A percentile compares a stretch with the other conserved stretches of the same genome.
These are phyloP conservation scores for Sialis lutaria DNA, from an alignment of 2,888 invertebrate genomes.

Conservation along the genomic window DNA sequence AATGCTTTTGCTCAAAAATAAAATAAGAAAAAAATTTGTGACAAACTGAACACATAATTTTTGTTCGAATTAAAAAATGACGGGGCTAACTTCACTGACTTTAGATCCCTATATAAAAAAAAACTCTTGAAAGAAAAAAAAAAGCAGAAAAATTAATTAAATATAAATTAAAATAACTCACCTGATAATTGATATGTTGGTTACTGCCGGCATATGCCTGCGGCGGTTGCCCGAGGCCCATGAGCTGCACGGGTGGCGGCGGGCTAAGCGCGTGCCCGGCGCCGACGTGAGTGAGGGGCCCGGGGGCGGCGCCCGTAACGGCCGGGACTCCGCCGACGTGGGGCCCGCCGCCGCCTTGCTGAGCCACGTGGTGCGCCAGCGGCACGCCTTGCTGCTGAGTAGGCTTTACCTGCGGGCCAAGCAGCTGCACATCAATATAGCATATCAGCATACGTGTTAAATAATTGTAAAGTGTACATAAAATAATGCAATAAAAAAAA, in stretches of 20 bases:
- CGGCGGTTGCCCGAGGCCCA: conserved; percentile 32
- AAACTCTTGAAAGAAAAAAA: neutral
- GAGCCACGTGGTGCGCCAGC: conserved; percentile 11
- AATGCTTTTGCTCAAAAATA: no score
- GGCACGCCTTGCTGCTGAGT: conserved; percentile 51
- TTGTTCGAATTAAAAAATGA: neutral
- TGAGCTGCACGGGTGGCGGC: conserved; percentile 39
- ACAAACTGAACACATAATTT: no score
- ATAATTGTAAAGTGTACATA: no score
- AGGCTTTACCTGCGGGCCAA: conserved; percentile 53
- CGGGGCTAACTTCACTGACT: neutral
- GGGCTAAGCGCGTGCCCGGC: conserved; percentile 32
- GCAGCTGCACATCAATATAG: conserved; percentile 29
- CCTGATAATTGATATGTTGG: conserved; percentile 56
- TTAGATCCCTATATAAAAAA: neutral
- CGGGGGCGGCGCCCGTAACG: conserved; percentile 20
- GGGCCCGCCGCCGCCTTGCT: conserved; percentile 17
- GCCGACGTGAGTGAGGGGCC: conserved; percentile 13
- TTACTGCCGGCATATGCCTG: conserved; percentile 28
- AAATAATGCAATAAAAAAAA: neutral
- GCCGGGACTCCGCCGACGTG: conserved; percentile 20
- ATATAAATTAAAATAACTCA: conserved; percentile 19
- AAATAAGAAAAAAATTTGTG: no score
- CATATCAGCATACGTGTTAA: conserved; percentile 20
- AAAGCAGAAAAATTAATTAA: neutral